phyloP scores from a whole-genome alignment of 2,888 invertebrate species.

The Iselma pallidipennis region DNA sequence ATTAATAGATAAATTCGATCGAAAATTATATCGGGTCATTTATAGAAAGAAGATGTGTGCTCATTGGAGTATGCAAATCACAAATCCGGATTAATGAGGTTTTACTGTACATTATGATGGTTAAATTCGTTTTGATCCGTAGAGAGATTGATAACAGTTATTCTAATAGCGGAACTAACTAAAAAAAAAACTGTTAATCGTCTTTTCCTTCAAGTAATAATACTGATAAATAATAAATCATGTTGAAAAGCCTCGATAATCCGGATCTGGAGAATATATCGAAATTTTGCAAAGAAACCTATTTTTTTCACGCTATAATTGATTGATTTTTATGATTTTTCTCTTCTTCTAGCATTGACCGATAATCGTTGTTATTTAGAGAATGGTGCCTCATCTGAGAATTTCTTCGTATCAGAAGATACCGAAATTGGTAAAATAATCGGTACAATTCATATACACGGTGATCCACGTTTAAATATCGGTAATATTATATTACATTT shows the following conservation, averaged over 20 bases:
- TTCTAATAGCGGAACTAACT: neutral
- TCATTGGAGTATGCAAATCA: too few relatives aligned
- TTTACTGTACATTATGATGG: neutral
- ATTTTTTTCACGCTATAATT: too few relatives aligned
- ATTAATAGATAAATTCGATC: too few relatives aligned
- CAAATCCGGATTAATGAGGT: neutral
- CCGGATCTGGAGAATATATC: too few relatives aligned
- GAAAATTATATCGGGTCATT: too few relatives aligned
- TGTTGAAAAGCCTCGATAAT: too few relatives aligned
- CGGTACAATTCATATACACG: slow-evolving; percentile 79
- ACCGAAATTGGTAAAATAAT: slow-evolving; percentile 77
- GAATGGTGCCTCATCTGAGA: slow-evolving; percentile 89
- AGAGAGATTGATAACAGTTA: neutral
- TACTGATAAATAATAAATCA: too few relatives aligned
- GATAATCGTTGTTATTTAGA: slow-evolving; percentile 89
- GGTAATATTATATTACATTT: slow-evolving; percentile 80
- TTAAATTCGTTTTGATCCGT: neutral
- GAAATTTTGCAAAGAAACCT: too few relatives aligned
- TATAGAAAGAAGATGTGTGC: too few relatives aligned
- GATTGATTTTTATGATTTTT: slow-evolving; percentile 2
- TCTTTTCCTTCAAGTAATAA: too few relatives aligned
- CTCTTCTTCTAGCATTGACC: slow-evolving; percentile 63
- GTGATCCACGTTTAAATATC: slow-evolving; percentile 69
- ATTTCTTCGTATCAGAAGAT: slow-evolving; percentile 88
- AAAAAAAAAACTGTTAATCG: neutral